Evolutionary conservation across 2,113 vertebrate species (phyloP).

Genomic region (Theristicus caerulescens): DNA sequence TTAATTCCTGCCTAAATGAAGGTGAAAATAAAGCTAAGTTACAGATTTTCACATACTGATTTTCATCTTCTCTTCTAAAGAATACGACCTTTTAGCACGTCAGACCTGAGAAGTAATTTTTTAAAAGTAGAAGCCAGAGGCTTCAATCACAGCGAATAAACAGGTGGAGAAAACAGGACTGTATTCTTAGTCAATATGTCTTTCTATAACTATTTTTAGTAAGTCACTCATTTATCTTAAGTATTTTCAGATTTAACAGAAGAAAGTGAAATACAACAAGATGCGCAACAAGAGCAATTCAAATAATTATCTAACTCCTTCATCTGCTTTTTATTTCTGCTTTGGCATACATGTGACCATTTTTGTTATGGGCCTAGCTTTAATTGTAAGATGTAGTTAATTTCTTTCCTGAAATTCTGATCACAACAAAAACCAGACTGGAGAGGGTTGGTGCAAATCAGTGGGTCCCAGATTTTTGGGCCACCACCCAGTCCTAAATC

Average conservation of each 20-base stretch:
- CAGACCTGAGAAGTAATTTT: neutral
- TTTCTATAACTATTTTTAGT: neutral
- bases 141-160: neutral
- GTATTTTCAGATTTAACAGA: neutral
- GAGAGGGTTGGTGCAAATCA: neutral
- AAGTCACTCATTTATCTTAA: neutral
- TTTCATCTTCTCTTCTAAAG: neutral
- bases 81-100: neutral
- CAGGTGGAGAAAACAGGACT: neutral
- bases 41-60: neutral
- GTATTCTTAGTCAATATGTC: neutral
- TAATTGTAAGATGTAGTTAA: accelerated
- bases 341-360: neutral
- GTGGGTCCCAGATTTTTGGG: neutral
- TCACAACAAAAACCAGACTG: neutral
- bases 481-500: neutral
- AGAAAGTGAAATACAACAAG: neutral
- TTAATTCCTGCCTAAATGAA: conserved; percentile 86
- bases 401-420: neutral
- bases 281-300: neutral
- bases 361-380: neutral
- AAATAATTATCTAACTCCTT: neutral
- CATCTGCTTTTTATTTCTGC: neutral
- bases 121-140: neutral
- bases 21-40: neutral